Percentiles rank a stretch among this genome's conserved stretches.
Evolutionary conservation across 35 echinoderm and acorn worm species (phyloP).

Genomic region (Heliocidaris erythrogramma): DNA sequence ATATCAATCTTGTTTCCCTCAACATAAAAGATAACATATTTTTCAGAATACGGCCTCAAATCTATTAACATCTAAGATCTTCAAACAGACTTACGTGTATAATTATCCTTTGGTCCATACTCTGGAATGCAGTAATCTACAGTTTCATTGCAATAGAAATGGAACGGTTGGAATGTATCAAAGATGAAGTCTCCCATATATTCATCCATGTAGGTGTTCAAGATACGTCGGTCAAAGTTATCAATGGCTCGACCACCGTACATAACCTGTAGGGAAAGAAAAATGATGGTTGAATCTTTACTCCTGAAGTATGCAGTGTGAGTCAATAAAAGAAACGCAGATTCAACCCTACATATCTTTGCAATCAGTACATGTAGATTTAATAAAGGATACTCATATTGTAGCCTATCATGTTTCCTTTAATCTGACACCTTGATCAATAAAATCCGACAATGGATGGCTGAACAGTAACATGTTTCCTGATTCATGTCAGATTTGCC

Average conservation of each 20-base stretch:
- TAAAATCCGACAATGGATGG: too few relatives aligned
- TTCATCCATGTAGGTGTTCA: constrained; percentile 99
- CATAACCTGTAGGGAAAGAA: constrained; percentile 70
- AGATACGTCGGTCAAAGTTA: constrained; percentile 94
- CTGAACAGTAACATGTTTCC: too few relatives aligned
- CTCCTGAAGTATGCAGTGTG: not conserved
- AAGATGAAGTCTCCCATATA: constrained; percentile 99
- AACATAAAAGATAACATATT: not conserved
- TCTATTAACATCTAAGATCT: not conserved
- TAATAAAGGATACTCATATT: too few relatives aligned
- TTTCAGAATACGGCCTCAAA: not conserved
- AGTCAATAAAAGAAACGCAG: too few relatives aligned
- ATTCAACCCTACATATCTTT: too few relatives aligned
- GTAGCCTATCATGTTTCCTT: too few relatives aligned
- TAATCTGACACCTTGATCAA: too few relatives aligned
- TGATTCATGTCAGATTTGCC: too few relatives aligned
- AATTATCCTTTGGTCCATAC: constrained; percentile 83
- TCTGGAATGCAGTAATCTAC: constrained; percentile 99
- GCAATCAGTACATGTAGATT: too few relatives aligned
- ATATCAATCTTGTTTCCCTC: too few relatives aligned
- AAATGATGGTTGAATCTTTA: not conserved
- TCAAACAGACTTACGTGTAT: constrained; percentile 68
- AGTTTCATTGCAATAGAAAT: constrained; percentile 87
- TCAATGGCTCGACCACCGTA: constrained; percentile 98
- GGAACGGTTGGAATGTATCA: constrained; percentile 98